Evolutionary conservation across 2,113 vertebrate genomes (phyloP), one percentile per base, ranked within the genome.

Genomic region (Marcusenius ussheri): DNA sequence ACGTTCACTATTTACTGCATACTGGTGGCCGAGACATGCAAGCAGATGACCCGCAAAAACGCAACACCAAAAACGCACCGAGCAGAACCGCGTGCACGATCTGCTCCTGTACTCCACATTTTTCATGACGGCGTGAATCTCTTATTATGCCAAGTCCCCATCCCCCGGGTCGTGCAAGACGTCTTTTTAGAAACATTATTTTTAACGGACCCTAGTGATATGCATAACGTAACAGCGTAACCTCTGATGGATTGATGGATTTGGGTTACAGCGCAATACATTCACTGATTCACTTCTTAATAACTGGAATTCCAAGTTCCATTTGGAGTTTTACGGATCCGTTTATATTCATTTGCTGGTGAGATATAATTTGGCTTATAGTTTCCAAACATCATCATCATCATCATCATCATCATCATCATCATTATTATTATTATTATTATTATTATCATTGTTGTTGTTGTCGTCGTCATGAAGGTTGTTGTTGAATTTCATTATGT

Each of bases 121-220:
- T 62, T 31, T n/a, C 66, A 74, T 35, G 66, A 35, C n/a, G 66
- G 66, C 66, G 66, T 15, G 66, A 74, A 74, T 13, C 15, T 80
- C 35, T 80, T 80, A 80, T 80, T 42, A 39, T 80, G 31, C 74
- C 74, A 70, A 70, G 62, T 70, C 46, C 49, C 86, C n/a, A 50
- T 42, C 50, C 51, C 27, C n/a, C 46, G 17, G 49, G n/a, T 17
- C 49, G 21, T 87, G 19, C 19, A 56, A 88, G 87, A 39, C 8
- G n/a, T 88, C 53, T 66, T 88, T 39, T 88, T 58, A 62, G 51
- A 88, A 58, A 42, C 74, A 42, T 42, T 80, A 42, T 80, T 80
- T 80, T 80, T 80, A 80, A 80, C 74, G 15, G 74, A 42, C 74
- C 31, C 31, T 80, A 80, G 74, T 80, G 35, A 80, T 80, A 80